Conservation (phyloP, 2,797 vertebrate genomes). For the Chromobotia macracanthus region DNA sequence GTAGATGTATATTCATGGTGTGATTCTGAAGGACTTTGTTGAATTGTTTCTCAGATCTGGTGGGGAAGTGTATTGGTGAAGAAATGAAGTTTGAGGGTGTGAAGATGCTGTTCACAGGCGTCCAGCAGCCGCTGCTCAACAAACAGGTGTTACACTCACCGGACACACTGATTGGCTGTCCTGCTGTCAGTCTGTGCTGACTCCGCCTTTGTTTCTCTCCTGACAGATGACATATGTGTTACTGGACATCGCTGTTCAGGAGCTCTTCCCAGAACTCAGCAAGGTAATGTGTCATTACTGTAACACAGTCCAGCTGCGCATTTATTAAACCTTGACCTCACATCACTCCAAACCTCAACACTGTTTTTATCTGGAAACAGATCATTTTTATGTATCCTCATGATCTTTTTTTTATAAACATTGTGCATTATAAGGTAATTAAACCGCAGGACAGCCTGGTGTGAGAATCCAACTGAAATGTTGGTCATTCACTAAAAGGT, state of each 20-base stretch:
- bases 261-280: conserved; percentile 91
- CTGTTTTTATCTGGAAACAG: too few species aligned
- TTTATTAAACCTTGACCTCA: background rate
- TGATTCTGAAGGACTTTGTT: background rate
- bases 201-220: conserved; percentile 1
- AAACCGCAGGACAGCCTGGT: too few species aligned
- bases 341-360: background rate
- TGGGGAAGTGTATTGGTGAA: conserved; percentile 87
- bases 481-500: too few species aligned
- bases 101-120: conserved; percentile 84
- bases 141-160: conserved; percentile 84
- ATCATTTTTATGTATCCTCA: background rate
- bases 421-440: too few species aligned
- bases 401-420: too few species aligned
- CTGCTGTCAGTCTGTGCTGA: too few species aligned
- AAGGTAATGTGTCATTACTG: conserved; percentile 73
- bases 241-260: conserved; percentile 90
- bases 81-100: conserved; percentile 88
- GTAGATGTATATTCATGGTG: too few species aligned
- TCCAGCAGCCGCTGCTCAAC: conserved; percentile 96
- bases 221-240: conserved; percentile 91
- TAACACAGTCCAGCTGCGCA: background rate
- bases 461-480: too few species aligned
- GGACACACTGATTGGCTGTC: background rate
- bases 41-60: conserved; percentile 73